Evolutionary conservation across 2,797 vertebrate genomes (phyloP).

Genomic region (Amblyopsis hoosieri): DNA sequence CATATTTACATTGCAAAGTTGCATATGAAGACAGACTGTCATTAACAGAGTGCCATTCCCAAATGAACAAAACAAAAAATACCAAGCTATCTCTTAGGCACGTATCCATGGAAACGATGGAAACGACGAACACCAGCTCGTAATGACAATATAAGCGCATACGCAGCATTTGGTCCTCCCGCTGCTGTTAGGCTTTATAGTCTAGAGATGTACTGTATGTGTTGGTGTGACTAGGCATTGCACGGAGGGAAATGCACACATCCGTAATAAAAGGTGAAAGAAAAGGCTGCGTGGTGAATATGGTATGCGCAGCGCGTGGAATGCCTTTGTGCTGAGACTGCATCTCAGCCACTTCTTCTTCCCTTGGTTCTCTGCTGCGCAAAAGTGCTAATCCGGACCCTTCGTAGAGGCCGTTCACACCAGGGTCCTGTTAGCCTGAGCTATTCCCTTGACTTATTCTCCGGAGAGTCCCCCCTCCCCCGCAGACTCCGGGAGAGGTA

Average conservation of each 20-base stretch:
- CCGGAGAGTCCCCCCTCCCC: too few species aligned
- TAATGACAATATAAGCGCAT: conserved; percentile 12
- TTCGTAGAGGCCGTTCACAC: conserved; percentile 23
- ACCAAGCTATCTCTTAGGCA: too few species aligned
- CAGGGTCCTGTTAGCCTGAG: conserved; percentile 40
- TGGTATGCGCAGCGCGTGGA: conserved; percentile 40
- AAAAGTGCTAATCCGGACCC: conserved; percentile 45
- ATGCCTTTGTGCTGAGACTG: conserved; percentile 50
- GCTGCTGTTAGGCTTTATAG: conserved; percentile 5
- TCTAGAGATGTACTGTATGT: conserved; percentile 4
- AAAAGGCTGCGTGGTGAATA: conserved; percentile 46
- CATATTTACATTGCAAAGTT: too few species aligned
- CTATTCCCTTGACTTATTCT: conserved; percentile 9
- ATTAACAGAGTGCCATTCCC: too few species aligned
- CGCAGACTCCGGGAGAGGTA: too few species aligned
- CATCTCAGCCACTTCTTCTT: conserved; percentile 42
- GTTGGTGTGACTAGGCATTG: conserved; percentile 30
- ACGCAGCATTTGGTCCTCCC: not conserved
- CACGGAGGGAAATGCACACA: conserved; percentile 52
- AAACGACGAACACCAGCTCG: too few species aligned
- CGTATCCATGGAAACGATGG: too few species aligned
- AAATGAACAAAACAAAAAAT: too few species aligned
- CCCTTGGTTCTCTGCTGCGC: conserved; percentile 43
- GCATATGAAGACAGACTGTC: too few species aligned
- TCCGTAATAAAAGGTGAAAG: conserved; percentile 45